Evolutionary conservation across 2,888 invertebrate genomes (phyloP), one percentile per base, ranked within the genome.

Genomic region (Calephelis perditalis): DNA sequence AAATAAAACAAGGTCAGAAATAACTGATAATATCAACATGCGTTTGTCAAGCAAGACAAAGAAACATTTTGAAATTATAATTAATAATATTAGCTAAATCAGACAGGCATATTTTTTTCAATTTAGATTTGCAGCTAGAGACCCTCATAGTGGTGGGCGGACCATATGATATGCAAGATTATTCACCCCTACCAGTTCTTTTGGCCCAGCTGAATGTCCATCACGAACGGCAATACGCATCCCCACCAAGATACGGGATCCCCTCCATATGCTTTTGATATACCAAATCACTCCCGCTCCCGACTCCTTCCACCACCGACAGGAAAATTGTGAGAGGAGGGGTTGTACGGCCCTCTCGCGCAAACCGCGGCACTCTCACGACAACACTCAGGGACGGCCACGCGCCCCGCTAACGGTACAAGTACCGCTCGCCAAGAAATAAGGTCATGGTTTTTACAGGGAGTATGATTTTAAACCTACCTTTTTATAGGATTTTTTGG

Each of bases 231-330:
- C 81, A 78, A 79, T 74, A 78, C 85, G 84, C 90, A 91, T 89
- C 91, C 90, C 91, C 91, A 87, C 91, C 91, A 86, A 84, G 77
- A 72, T 78, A 77, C 83, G 84, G 82, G 87, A 88, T 89, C 91
- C 91, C 91, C 91, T 89, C 90, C 91, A 91, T 85, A 77, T 81
- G 82, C 79, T 81, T 79, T 72, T 76, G 70, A 71, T 68, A 75
- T 72, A 84, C 83, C 81, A 87, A 88, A 84, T 86, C 84, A 86
- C 88, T 86, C 86, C 89, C 89, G 87, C 86, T 88, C 89, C 88
- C 88, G 84, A 78, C 87, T 83, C 84, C 79, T 85, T 85, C 89
- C 88, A 84, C 88, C 85, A 84, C 85, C 76, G 80, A 73, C 80
- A 84, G 83, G 85, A 76, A 84, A 83, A 80, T 77, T 70, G 83